Base-by-base conservation (phyloP, 2,113 vertebrate species). In the Toxostoma redivivum region DNA sequence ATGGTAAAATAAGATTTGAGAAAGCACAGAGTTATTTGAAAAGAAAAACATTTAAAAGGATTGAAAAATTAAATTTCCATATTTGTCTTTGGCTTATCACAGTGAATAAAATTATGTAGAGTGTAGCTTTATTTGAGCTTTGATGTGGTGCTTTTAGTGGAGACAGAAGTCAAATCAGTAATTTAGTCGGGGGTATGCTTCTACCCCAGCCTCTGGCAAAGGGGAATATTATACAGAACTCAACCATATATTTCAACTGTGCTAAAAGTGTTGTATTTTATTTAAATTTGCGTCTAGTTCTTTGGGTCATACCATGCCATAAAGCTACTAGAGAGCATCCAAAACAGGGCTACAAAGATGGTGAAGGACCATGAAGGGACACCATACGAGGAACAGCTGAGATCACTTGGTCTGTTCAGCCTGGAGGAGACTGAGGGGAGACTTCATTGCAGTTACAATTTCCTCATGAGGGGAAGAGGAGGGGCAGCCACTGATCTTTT, bases 381-480 rank as follows among this genome's bases (percentile, higher is more conserved):
- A 25, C 0, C 1, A 0, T 13, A 7, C 6, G 22, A 76, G 24
- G 21, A 40, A 11, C 1, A 30, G 54, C 47, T 61, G 47, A 77
- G 27, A 5, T 15, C 54, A 33, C 71, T 42, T 22, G 30, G 7
- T 69, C 11, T 62, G 10, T 12, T 54, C 14, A 42, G 54, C 35
- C 70, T 54, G 25, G 30, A 45, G 31, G 5, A 76, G 38, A 35
- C 9, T 30, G 53, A 53, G 8, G 12, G 15, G 27, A 66, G 3
- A 60, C 19, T 20, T 57, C 37, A 33, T 0, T 3, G 23, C 69
- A 40, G 38, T 31, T 56, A 42, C 13, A 64, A 1, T 14, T 64
- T 27, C 38, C 24, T 62, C 0, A 1, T 3, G 28, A 56, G 25
- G 5, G 57, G 17, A 42, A 61, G 11, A 22, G 16, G 13, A 60